Percentiles rank a stretch among this genome's conserved stretches.
Conservation (phyloP, 2,113 vertebrate genomes). For the Ibidorhyncha struthersii region DNA sequence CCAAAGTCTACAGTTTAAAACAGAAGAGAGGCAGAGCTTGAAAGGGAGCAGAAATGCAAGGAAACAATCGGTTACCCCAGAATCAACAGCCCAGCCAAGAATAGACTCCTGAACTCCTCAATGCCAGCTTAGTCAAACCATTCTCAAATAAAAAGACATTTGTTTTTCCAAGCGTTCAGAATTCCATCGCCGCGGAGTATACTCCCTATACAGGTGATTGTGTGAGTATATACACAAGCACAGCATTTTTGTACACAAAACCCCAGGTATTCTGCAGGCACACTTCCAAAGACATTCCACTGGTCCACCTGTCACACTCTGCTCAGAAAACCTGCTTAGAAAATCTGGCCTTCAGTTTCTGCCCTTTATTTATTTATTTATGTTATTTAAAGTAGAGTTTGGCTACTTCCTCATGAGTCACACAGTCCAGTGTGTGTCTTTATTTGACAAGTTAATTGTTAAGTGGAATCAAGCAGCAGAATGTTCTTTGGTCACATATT, state of each 20-base stretch:
- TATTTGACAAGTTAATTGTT: constrained; percentile 29
- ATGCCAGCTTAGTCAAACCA: neutral
- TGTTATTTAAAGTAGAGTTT: neutral
- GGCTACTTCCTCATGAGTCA: neutral
- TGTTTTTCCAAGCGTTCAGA: neutral
- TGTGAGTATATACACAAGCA: neutral
- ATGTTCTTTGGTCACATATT: neutral
- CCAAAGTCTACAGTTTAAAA: neutral
- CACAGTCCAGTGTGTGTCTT: neutral
- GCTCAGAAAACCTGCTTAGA: neutral
- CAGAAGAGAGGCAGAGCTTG: neutral
- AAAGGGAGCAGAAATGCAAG: neutral
- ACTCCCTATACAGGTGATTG: neutral
- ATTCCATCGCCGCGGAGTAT: rapidly evolving
- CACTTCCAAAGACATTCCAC: neutral
- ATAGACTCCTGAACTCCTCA: neutral
- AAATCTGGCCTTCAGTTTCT: neutral
- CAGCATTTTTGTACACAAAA: neutral
- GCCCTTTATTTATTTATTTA: too few species aligned
- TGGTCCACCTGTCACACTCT: neutral
- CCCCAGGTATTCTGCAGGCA: neutral
- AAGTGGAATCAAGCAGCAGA: neutral
- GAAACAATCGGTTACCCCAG: neutral
- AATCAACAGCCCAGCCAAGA: neutral
- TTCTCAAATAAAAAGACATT: neutral